These are phyloP conservation scores for Iselma pallidipennis DNA, from an alignment of 2,888 invertebrate genomes.

Conservation along the genomic window DNA sequence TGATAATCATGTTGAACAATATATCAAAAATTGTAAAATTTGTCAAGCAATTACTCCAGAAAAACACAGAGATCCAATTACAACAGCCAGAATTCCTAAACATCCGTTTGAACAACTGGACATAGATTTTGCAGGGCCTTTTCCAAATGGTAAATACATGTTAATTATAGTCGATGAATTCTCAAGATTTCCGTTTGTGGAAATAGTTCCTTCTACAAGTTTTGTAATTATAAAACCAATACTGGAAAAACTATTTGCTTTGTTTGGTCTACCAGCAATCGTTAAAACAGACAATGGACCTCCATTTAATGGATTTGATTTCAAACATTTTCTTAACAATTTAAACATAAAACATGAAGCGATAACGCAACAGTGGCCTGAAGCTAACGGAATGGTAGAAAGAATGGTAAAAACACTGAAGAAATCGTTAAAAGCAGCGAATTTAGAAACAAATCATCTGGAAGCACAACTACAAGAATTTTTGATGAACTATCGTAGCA, in stretches of 20 bases:
- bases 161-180: not conserved
- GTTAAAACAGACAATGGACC: constrained; percentile 23
- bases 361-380: constrained; percentile 28
- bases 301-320: constrained; percentile 21
- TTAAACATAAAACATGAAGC: constrained; percentile 17
- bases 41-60: constrained; percentile 1
- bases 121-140: too few relatives aligned
- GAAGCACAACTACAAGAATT: constrained; percentile 10
- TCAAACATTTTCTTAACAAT: constrained; percentile 10
- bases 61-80: not conserved
- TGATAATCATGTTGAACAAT: not conserved
- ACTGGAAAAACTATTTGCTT: constrained; percentile 10
- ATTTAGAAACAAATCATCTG: constrained; percentile 4
- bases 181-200: not conserved
- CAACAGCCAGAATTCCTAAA: not conserved
- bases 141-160: not conserved
- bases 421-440: constrained; percentile 7
- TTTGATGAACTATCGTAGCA: constrained; percentile 18
- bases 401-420: constrained; percentile 24
- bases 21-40: not conserved
- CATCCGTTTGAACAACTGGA: not conserved
- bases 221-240: constrained; percentile 11
- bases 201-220: constrained; percentile 9
- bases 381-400: constrained; percentile 27
- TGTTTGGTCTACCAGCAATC: constrained; percentile 14